Percentiles rank a stretch among this genome's conserved stretches.
Conservation (phyloP, 2,113 vertebrate genomes). For the Bufo gargarizans region DNA sequence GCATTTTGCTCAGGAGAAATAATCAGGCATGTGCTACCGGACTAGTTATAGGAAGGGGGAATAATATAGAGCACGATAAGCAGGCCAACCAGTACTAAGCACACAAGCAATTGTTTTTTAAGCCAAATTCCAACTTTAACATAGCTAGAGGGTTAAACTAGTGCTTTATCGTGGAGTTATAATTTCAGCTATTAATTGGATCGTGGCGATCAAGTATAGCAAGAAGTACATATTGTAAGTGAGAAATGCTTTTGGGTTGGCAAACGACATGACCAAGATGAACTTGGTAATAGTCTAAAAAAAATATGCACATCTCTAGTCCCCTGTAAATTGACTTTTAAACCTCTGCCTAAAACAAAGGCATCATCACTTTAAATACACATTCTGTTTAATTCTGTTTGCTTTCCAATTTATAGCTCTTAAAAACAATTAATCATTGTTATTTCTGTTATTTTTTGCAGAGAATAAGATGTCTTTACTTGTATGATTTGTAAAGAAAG, state of each 20-base stretch:
- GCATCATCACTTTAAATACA: not conserved
- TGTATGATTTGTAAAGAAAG: not conserved
- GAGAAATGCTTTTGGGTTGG: not conserved
- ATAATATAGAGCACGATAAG: too few relatives aligned
- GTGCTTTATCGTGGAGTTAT: too few relatives aligned
- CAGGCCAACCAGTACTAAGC: too few relatives aligned
- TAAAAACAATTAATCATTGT: not conserved
- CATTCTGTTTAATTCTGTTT: not conserved
- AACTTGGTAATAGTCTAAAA: not conserved
- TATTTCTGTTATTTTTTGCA: not conserved
- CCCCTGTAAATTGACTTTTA: not conserved
- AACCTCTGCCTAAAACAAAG: not conserved
- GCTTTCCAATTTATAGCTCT: not conserved
- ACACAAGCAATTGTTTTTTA: too few relatives aligned
- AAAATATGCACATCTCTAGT: too few relatives aligned
- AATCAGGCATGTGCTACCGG: too few relatives aligned
- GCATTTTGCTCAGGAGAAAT: too few relatives aligned
- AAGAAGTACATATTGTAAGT: not conserved
- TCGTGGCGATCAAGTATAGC: not conserved
- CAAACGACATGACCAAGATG: not conserved
- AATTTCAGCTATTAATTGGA: not conserved
- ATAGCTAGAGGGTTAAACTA: too few relatives aligned
- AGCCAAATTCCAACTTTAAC: too few relatives aligned
- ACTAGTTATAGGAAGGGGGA: too few relatives aligned
- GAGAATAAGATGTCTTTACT: not conserved